Base-by-base conservation (phyloP, 2,888 invertebrate genomes). In the Sesia bembeciformis region DNA sequence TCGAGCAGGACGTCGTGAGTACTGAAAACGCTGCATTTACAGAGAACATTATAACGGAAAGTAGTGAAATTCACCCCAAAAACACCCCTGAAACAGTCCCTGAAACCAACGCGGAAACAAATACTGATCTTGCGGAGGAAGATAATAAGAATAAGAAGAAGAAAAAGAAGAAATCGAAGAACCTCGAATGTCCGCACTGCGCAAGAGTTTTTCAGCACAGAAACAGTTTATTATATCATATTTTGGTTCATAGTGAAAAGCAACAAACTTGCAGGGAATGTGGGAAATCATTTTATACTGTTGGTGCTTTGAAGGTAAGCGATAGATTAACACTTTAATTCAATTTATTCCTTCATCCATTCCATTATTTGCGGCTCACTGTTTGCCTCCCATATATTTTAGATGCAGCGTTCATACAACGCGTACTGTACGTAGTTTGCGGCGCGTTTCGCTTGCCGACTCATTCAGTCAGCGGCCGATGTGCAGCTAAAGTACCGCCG, bases 151-250 rank as follows among this genome's bases (percentile, higher is more conserved):
- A 4, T 4, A 6, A 4, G 6, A 46, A 49, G 38, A n/a, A 46
- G n/a, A 5, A 51, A 4, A 51, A 80, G 64, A 83, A 81, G 63
- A 64, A 62, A 53, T 69, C 65, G 57, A 85, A 81, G 66, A 79
- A 76, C 62, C 81, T 80, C 60, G 74, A 91, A 57, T 95, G 95
- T 66, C 84, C 89, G 3, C 90, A 93, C 63, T 97, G 97, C 65
- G 91, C 91, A 6, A 85, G 95, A 23, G 91, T 93, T 55, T 97
- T 97, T 74, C 92, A 92, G 56, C 96, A 97, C 62, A 90, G 94
- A 58, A 97, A 96, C 78, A 96, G 97, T 5, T 81, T 96, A 53
- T 91, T 96, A 58, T 97, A 97, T 79, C 97, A 97, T 68, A 90
- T 94, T 84, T 82, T 95, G 62, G 94, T 95, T 50, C 97, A 96